Evolutionary conservation across 2,888 invertebrate species (phyloP).

Genomic region (Baronia brevicornis): DNA sequence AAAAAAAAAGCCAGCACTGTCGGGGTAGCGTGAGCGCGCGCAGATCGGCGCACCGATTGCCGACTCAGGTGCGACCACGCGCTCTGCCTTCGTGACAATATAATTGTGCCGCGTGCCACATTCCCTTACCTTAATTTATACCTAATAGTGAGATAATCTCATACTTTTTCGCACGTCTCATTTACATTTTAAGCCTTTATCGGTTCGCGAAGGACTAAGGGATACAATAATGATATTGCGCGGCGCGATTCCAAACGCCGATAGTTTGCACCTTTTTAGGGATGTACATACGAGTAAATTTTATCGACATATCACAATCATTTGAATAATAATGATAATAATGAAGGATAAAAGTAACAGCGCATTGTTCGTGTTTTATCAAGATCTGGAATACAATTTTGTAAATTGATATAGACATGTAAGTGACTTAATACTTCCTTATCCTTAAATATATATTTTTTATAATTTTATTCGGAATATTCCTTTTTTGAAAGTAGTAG

Average conservation of each 20-base stretch:
- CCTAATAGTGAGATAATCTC: conserved; percentile 71
- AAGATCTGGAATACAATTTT: too few species aligned
- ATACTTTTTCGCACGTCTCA: conserved; percentile 66
- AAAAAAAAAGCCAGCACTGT: conserved; percentile 22
- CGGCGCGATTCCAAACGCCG: conserved; percentile 29
- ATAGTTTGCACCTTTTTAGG: conserved; percentile 29
- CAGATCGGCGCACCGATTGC: conserved; percentile 37
- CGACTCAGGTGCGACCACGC: conserved; percentile 29
- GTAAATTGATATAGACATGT: too few species aligned
- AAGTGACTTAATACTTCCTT: too few species aligned
- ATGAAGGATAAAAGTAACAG: too few species aligned
- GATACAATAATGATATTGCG: conserved; percentile 59
- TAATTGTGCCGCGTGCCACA: conserved; percentile 69
- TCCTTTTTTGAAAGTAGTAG: too few species aligned
- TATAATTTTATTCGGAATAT: too few species aligned
- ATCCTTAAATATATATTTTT: too few species aligned
- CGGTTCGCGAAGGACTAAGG: conserved; percentile 29
- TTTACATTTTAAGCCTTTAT: conserved; percentile 67
- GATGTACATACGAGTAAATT: conserved; percentile 18
- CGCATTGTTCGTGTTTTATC: too few species aligned
- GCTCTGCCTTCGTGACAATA: conserved; percentile 63
- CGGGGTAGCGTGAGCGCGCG: conserved; percentile 40
- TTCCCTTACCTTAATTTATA: conserved; percentile 67
- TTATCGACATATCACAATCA: too few species aligned
- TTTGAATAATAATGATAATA: too few species aligned